Percentiles rank a stretch among this genome's conserved stretches.
These are phyloP conservation scores for Ciconia maguari DNA, from an alignment of 2,113 vertebrate genomes.

Conservation along the genomic window DNA sequence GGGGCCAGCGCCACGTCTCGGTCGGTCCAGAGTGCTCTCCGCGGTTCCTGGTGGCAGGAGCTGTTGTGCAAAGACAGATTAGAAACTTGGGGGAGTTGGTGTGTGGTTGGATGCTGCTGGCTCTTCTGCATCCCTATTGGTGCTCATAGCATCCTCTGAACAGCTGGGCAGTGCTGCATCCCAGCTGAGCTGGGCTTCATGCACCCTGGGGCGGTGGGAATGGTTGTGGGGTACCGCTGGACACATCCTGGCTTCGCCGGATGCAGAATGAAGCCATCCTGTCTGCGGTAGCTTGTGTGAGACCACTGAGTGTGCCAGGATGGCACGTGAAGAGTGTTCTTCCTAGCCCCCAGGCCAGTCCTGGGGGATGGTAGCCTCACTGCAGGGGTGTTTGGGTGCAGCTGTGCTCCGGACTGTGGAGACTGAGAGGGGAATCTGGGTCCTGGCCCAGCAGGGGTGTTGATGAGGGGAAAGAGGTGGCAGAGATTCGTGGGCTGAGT, in stretches of 20 bases:
- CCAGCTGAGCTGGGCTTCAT: not conserved
- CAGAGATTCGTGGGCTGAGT: not conserved
- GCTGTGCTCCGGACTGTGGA: not conserved
- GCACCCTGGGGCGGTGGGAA: not conserved
- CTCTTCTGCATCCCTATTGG: not conserved
- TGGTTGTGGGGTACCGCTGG: not conserved
- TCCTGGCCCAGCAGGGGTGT: accelerated
- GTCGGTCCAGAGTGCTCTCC: not conserved
- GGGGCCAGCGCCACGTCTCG: not conserved
- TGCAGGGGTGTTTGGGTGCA: not conserved
- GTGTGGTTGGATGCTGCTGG: not conserved
- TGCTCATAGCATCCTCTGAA: not conserved
- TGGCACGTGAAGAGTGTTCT: not conserved
- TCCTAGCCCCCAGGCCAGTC: not conserved
- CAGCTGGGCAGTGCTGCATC: not conserved
- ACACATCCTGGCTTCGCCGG: accelerated
- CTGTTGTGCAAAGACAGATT: not conserved
- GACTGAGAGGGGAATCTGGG: not conserved
- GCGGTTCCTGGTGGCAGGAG: not conserved
- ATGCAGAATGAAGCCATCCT: not conserved
- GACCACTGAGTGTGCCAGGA: accelerated
- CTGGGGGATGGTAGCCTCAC: accelerated
- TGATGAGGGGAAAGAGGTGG: not conserved
- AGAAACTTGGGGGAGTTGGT: not conserved
- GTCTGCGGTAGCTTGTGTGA: not conserved